Evolutionary conservation across 2,113 vertebrate species (phyloP), one percentile per base, ranked within the genome.

Genomic region (Notarius quadriscutis): DNA sequence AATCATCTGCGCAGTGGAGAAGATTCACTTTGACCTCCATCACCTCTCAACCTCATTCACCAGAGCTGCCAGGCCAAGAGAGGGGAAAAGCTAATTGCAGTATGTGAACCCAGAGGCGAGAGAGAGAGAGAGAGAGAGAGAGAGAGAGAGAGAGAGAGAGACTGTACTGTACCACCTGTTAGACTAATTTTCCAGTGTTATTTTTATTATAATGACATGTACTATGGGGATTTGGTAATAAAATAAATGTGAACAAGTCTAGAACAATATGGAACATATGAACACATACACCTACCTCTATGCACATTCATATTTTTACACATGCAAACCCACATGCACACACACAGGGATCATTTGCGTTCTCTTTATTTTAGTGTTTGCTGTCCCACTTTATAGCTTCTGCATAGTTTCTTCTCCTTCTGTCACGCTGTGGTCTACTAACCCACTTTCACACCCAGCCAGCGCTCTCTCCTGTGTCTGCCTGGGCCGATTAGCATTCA

Each of bases 11-110:
- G 90, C 86, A 71, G 91, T 88, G 88, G 88, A 93, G 93, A 95
- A 94, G 93, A 95, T 95, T 95, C 93, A 92, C 94, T 94, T 91
- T 95, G 94, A 95, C 94, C 94, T 81, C 91, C 90, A 87, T 94
- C 93, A 93, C 93, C 94, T 92, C 89, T 65, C 91, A 87, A 85
- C 88, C 88, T 94, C 92, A 91, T 93, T 92, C 91, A 89, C 87
- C 84, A 90, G 90, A 89, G 79, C 92, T 92, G 74, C 84, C 88
- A 55, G 87, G 71, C 86, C 71, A 86, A 65, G 80, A 83, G 80
- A 87, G 89, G 84, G 84, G 79, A 90, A 89, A 91, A 91, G 90
- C 90, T 91, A 91, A 89, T 91, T 91, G 90, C 89, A 83, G 82
- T 67, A 78, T 84, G 90, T 91, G 89, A 89, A 91, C 88, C 90